Percentiles rank a stretch among this genome's conserved stretches.
phyloP scores from a whole-genome alignment of 2,888 invertebrate genomes.

The Leptopilina syphax region DNA sequence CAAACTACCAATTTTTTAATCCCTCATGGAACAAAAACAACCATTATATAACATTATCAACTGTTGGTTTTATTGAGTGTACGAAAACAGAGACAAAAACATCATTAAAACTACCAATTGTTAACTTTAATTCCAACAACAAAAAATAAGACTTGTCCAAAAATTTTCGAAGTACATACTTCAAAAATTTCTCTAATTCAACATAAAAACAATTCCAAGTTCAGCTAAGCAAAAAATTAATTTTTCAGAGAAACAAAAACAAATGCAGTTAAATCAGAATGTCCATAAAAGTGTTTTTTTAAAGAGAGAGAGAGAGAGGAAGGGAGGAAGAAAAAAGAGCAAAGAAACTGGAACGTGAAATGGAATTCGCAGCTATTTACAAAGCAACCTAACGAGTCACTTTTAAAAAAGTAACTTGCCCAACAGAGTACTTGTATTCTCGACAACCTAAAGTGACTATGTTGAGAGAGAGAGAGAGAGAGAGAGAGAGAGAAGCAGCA shows the following conservation, averaged over 20 bases:
- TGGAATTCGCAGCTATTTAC: conserved; percentile 4
- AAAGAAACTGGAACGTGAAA: neutral
- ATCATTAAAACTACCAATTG: too few species aligned
- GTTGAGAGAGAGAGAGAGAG: neutral
- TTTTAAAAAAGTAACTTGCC: conserved; percentile 12
- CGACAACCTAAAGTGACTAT: conserved; percentile 8
- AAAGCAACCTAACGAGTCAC: conserved; percentile 15
- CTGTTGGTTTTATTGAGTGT: too few species aligned
- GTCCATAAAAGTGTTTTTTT: neutral
- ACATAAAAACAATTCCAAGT: neutral
- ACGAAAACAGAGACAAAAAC: too few species aligned
- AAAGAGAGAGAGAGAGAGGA: too few species aligned
- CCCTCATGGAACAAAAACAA: too few species aligned
- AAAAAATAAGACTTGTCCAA: too few species aligned
- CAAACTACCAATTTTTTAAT: too few species aligned
- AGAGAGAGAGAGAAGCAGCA: too few species aligned
- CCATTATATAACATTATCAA: too few species aligned
- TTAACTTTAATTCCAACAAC: too few species aligned
- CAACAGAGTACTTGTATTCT: conserved; percentile 6
- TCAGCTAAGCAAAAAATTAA: neutral
- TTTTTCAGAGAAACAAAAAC: neutral
- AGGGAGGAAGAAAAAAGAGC: neutral
- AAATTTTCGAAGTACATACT: too few species aligned
- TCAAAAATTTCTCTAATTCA: too few species aligned
- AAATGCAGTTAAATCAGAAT: neutral